Conservation (phyloP, 2,797 vertebrate species). For the Sorex maritimensis region DNA sequence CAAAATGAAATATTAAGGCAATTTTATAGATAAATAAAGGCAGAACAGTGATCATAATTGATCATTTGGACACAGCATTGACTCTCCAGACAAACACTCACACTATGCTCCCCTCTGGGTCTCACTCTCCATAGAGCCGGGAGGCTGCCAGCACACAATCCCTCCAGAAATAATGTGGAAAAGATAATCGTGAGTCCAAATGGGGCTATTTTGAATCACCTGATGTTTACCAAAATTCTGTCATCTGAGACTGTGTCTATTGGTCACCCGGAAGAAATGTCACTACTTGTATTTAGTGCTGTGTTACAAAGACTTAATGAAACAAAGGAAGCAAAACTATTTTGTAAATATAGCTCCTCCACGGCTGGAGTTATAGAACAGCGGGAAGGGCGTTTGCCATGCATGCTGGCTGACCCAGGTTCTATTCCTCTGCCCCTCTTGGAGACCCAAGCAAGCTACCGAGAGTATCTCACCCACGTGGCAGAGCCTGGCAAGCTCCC, state of each 20-base stretch:
- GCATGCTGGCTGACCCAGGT: too few species aligned
- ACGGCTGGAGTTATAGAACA: not conserved
- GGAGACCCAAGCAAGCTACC: too few species aligned
- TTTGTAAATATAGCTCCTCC: not conserved
- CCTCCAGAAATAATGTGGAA: not conserved
- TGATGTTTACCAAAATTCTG: not conserved
- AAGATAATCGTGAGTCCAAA: not conserved
- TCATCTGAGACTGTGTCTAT: not conserved
- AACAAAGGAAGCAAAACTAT: not conserved
- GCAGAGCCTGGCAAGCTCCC: too few species aligned
- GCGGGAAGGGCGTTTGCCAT: too few species aligned
- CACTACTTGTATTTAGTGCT: not conserved
- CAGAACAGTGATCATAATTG: constrained; percentile 17
- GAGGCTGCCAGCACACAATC: not conserved
- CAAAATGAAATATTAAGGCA: constrained; percentile 63
- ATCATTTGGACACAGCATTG: constrained; percentile 1
- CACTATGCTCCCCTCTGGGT: not conserved
- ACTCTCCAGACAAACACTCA: not conserved
- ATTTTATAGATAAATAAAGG: constrained; percentile 58
- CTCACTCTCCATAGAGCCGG: not conserved
- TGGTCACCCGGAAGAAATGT: not conserved
- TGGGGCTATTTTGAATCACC: not conserved
- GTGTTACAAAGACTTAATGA: not conserved
- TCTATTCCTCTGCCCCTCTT: too few species aligned
- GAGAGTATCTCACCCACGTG: too few species aligned